Percentiles rank a stretch among this genome's conserved stretches.
phyloP scores from a whole-genome alignment of 2,113 vertebrate genomes.

The Myotis davidii region DNA sequence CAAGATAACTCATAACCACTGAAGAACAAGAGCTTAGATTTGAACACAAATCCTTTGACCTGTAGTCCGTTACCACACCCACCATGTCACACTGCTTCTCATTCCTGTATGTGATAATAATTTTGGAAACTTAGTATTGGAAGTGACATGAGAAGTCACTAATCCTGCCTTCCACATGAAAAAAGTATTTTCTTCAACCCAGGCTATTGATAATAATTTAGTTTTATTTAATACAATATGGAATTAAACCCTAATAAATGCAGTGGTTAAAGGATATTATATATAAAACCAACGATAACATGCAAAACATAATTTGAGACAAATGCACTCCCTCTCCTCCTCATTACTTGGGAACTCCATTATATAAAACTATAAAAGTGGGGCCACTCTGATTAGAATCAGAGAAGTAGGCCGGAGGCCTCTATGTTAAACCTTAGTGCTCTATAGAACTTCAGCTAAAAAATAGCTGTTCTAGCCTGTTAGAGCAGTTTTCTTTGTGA shows the following conservation, averaged over 20 bases:
- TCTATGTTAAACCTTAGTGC: background rate
- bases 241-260: background rate
- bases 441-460: background rate
- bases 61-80: background rate
- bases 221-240: conserved; percentile 36
- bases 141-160: background rate
- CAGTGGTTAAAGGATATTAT: background rate
- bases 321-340: background rate
- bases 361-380: background rate
- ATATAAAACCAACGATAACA: background rate
- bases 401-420: background rate
- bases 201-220: conserved; percentile 9
- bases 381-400: background rate
- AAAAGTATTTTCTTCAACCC: background rate
- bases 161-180: background rate
- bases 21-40: background rate
- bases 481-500: conserved; percentile 5
- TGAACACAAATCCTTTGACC: background rate
- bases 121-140: background rate
- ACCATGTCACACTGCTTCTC: background rate
- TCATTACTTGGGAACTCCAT: background rate
- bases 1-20: background rate
- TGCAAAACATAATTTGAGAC: background rate
- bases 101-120: background rate
- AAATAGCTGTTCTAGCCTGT: background rate